Percentiles rank a stretch among this genome's conserved stretches.
Conservation (phyloP, 2,888 invertebrate species). For the Athetis lepigone region DNA sequence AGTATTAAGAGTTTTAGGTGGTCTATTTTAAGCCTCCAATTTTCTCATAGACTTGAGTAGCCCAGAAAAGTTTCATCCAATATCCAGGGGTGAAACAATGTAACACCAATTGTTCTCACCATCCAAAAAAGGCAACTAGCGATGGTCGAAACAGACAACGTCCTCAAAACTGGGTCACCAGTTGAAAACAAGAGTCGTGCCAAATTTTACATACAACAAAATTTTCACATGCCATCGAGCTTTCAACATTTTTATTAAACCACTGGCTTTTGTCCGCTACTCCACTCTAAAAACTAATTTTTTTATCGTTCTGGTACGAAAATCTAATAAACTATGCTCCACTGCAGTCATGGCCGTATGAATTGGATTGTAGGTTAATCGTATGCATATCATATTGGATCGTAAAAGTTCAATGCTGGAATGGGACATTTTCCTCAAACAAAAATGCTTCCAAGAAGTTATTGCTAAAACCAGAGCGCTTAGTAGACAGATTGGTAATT, state of each 20-base stretch:
- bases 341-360: conserved; percentile 18
- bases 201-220: conserved; percentile 48
- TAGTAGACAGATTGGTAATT: conserved; percentile 16
- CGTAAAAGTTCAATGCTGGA: conserved; percentile 32
- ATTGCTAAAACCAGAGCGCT: conserved; percentile 28
- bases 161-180: conserved; percentile 52
- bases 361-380: conserved; percentile 48
- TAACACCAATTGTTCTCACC: conserved; percentile 35
- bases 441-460: conserved; percentile 9
- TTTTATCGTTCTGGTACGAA: conserved; percentile 42
- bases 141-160: conserved; percentile 48
- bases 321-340: conserved; percentile 72
- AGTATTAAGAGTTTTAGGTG: too few relatives aligned
- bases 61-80: conserved; percentile 28
- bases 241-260: conserved; percentile 75
- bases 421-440: conserved; percentile 16
- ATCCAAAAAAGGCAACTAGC: conserved; percentile 41
- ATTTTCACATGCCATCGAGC: conserved; percentile 47
- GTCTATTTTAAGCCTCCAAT: background rate
- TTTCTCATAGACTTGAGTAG: conserved; percentile 10
- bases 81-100: conserved; percentile 26
- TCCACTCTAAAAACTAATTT: conserved; percentile 67
- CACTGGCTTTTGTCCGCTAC: conserved; percentile 58
- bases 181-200: conserved; percentile 43
- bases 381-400: conserved; percentile 34